Evolutionary conservation across 2,888 invertebrate genomes (phyloP).

Genomic region (Acleris laterana): DNA sequence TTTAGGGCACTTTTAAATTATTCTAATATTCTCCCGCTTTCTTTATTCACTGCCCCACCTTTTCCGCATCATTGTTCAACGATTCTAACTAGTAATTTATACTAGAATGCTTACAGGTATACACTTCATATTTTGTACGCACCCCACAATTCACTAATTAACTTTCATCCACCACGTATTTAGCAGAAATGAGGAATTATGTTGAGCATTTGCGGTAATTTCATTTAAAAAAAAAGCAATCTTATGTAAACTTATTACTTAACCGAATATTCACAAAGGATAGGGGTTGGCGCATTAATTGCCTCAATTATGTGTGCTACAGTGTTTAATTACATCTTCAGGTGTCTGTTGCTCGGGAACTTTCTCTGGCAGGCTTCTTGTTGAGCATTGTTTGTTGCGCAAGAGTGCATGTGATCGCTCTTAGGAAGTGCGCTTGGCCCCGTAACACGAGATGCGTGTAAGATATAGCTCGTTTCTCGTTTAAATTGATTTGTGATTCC

Average conservation of each 20-base stretch:
- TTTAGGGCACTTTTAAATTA: too few relatives aligned
- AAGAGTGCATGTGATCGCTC: constrained; percentile 30
- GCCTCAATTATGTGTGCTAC: constrained; percentile 20
- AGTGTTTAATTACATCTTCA: constrained; percentile 29
- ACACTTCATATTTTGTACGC: neutral
- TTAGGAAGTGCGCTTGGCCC: constrained; percentile 37
- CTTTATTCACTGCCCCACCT: too few relatives aligned
- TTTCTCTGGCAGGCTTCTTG: constrained; percentile 41
- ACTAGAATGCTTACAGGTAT: neutral
- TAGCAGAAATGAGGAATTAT: constrained; percentile 18
- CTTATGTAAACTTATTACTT: constrained; percentile 22
- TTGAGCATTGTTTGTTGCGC: constrained; percentile 38
- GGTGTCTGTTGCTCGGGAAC: constrained; percentile 25
- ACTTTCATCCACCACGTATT: constrained; percentile 18
- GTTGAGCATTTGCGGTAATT: constrained; percentile 12
- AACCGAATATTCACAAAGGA: constrained; percentile 13
- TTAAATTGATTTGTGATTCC: constrained; percentile 13
- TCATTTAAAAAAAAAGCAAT: constrained; percentile 8
- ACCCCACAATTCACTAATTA: constrained; percentile 1
- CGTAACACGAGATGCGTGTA: constrained; percentile 35
- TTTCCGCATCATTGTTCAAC: too few relatives aligned
- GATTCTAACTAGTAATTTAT: neutral
- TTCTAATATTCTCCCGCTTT: too few relatives aligned
- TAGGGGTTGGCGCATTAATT: constrained; percentile 18
- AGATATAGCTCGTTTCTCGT: constrained; percentile 19